Percentiles rank a stretch among this genome's conserved stretches.
These are phyloP conservation scores for Okamejei kenojei DNA, from an alignment of 2,797 vertebrate genomes.

Conservation along the genomic window DNA sequence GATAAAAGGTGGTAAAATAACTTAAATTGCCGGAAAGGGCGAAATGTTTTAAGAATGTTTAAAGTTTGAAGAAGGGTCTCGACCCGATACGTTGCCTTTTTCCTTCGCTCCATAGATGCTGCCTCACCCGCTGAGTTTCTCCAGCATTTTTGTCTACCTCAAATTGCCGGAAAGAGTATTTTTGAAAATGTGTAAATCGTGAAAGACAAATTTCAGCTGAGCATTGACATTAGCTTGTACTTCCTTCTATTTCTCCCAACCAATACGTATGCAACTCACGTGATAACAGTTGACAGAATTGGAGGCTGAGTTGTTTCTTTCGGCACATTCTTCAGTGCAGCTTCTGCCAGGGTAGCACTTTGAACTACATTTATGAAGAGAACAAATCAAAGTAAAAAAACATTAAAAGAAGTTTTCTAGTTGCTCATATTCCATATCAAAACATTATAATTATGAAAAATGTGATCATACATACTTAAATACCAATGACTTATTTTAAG, in stretches of 20 bases:
- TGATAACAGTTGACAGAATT: conserved; percentile 55
- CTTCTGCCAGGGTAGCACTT: conserved; percentile 71
- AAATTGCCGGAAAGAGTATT: not conserved
- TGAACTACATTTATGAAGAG: conserved; percentile 51
- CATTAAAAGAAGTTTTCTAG: not conserved
- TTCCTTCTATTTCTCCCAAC: not conserved
- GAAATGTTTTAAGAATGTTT: too few species aligned
- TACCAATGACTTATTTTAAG: not conserved
- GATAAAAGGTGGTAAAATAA: not conserved
- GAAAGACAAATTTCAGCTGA: not conserved
- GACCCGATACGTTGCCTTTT: too few species aligned
- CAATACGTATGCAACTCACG: conserved; percentile 56
- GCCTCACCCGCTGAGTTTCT: too few species aligned
- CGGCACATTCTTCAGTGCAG: conserved; percentile 77
- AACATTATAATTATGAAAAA: not conserved
- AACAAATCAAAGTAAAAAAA: not conserved
- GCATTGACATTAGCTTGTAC: not conserved
- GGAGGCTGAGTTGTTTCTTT: conserved; percentile 58
- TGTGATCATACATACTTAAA: not conserved
- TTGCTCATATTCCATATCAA: not conserved
- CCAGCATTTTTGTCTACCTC: too few species aligned
- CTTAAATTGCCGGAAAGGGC: too few species aligned
- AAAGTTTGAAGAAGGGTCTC: too few species aligned
- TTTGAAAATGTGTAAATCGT: not conserved
- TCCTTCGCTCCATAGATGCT: too few species aligned